Evolutionary conservation across 2,113 vertebrate genomes (phyloP).

Genomic region (Typhlomys cinereus): DNA sequence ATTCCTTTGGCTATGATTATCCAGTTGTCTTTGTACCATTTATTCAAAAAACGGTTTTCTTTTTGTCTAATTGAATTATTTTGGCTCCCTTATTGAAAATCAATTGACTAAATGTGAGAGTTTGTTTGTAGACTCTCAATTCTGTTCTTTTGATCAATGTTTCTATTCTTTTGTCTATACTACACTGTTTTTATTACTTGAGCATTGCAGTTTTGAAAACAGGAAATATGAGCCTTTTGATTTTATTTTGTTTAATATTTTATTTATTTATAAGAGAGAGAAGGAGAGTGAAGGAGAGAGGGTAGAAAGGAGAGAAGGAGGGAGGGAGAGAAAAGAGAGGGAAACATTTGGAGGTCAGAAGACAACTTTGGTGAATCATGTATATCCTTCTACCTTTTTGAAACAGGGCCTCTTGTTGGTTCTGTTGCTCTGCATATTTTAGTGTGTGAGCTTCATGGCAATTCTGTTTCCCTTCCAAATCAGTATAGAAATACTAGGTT

Average conservation of each 20-base stretch:
- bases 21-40: constrained; percentile 12
- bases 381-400: too few species aligned
- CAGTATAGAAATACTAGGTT: too few species aligned
- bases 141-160: constrained; percentile 18
- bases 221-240: constrained; percentile 25
- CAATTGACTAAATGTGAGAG: constrained; percentile 16
- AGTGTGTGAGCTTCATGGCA: too few species aligned
- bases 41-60: constrained; percentile 47
- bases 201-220: constrained; percentile 46
- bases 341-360: too few species aligned
- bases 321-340: neutral
- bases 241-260: too few species aligned
- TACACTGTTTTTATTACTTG: constrained; percentile 1
- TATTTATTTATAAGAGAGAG: too few species aligned
- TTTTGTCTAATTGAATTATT: constrained; percentile 27
- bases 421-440: too few species aligned
- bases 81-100: constrained; percentile 46
- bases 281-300: too few species aligned
- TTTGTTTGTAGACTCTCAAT: constrained; percentile 50
- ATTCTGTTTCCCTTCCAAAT: too few species aligned
- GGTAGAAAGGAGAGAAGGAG: too few species aligned
- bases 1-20: constrained; percentile 47
- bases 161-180: constrained; percentile 5
- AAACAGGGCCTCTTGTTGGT: too few species aligned
- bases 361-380: too few species aligned